Base-by-base conservation (phyloP, 2,113 vertebrate species). In the Anoplopoma fimbria region DNA sequence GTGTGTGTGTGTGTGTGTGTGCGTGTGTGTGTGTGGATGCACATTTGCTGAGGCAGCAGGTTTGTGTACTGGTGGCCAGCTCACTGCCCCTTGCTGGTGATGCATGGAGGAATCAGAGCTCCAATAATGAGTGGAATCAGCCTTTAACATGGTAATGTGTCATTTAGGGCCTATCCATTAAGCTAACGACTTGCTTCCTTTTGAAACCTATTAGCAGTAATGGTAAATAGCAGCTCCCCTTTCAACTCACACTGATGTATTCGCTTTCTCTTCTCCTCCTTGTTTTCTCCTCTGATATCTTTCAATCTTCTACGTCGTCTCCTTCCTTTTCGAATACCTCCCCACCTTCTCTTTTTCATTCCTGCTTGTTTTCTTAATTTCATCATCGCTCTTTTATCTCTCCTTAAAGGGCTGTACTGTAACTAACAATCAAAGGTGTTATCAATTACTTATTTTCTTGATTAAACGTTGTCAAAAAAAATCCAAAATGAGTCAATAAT, bases 61-160 rank as follows among this genome's bases (percentile, higher is more conserved):
- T 88, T 69, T 88, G 71, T 77, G 81, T 82, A 79, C 85, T 8
- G 60, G 84, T 64, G 83, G 75, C 77, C 69, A 29, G 75, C 70
- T 81, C 79, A 58, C 75, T 77, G 84, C 76, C 68, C 68, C 79
- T 76, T 55, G 77, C 82, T 79, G 76, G 86, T 94, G 91, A 93
- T 91, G 90, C 90, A 93, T 92, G 85, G 83, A 85, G 77, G 76
- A 91, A 79, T 91, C 87, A 84, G 86, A 79, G 83, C 84, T 85
- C 83, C 92, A 92, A 84, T 91, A 93, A 92, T 92, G 91, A 90
- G 91, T 33, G 58, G 91, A 93, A 91, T 90, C 85, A 90, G 91
- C 88, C 89, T 94, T 92, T 91, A 94, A 94, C 90, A 89, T 91
- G 92, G 82, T 92, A 93, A 94, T 91, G 91, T 94, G 91, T 94